These are phyloP conservation scores for Sinella curviseta DNA, from an alignment of 1,140 invertebrate genomes.

Conservation along the genomic window DNA sequence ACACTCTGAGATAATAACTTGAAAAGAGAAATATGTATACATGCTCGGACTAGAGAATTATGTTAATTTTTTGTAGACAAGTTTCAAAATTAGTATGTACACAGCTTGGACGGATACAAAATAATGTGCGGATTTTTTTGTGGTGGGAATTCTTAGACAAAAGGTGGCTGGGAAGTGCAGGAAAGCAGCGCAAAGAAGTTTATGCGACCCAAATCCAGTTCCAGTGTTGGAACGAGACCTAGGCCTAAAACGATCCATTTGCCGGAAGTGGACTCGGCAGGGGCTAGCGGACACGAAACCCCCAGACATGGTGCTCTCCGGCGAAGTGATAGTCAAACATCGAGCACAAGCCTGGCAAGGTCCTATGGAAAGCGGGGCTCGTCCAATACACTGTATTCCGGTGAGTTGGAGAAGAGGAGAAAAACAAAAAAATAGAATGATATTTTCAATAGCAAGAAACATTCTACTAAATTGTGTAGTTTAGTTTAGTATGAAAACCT, in stretches of 20 bases:
- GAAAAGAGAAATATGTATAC: too few species aligned
- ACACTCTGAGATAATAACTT: too few species aligned
- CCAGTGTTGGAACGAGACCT: slow-evolving; percentile 59
- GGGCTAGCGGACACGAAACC: slow-evolving; percentile 57
- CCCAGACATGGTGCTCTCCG: slow-evolving; percentile 36
- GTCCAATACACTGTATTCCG: slow-evolving; percentile 45
- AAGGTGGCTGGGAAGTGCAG: slow-evolving; percentile 47
- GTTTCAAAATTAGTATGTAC: not conserved
- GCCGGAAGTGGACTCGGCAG: slow-evolving; percentile 65
- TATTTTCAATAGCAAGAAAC: too few species aligned
- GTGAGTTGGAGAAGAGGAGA: not conserved
- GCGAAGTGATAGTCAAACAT: slow-evolving; percentile 49
- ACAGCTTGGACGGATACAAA: not conserved
- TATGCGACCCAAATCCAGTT: slow-evolving; percentile 45
- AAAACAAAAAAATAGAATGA: too few species aligned
- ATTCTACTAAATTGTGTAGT: too few species aligned
- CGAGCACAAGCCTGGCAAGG: slow-evolving; percentile 43
- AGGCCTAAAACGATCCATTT: slow-evolving; percentile 80
- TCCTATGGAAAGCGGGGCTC: slow-evolving; percentile 46
- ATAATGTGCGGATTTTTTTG: not conserved
- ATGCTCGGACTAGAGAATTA: not conserved
- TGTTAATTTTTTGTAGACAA: not conserved
- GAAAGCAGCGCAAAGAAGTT: slow-evolving; percentile 48
- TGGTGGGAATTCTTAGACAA: not conserved
- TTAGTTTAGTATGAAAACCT: too few species aligned